Evolutionary conservation across 2,113 vertebrate genomes (phyloP), one percentile per base, ranked within the genome.

Genomic region (Syngnathus typhle): DNA sequence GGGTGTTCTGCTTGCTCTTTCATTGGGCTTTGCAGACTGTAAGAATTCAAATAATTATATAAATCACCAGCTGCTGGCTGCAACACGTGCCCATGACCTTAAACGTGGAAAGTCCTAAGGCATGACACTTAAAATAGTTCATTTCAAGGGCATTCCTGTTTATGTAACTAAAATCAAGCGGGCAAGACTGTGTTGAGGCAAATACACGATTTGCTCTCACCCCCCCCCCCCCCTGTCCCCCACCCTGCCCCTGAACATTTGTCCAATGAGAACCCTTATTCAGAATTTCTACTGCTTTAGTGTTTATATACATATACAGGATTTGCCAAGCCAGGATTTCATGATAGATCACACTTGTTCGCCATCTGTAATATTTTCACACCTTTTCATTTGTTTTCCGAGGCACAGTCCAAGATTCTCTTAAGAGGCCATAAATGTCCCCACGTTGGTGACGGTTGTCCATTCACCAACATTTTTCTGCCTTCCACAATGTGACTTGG

Each of bases 91-190:
- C 16, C 55, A 8, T 36, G 55, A 58, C 55, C 55, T 58, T 18
- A 58, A 36, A 58, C 36, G 12, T 58, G 23, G 27, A 58, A 58
- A 32, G 55, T 58, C 55, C 55, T 58, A 3, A 58, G 55, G 55
- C 55, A 36, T 36, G 27, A 16, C 6, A 58, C 27, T 58, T 58
- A 58, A 58, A 58, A 58, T 58, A 18, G 55, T 58, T 58, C 1
- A 58, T 58, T 58, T 58, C 55, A 58, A 58, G 55, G 55, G 27
- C 55, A 37, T 58, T 58, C 36, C 55, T 36, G 55, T 58, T 58
- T 58, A 58, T 58, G 23, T 58, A 58, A 58, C 55, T 36, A 36
- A 58, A 58, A 58, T 32, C 27, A 36, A 58, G 55, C 55, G 36
- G 27, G 23, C 55, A 58, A 36, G 27, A 16, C 55, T 58, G 55